Percentiles rank a stretch among this genome's conserved stretches.
Conservation (phyloP, 2,888 invertebrate species). For the Thecocarcelia acutangulata region DNA sequence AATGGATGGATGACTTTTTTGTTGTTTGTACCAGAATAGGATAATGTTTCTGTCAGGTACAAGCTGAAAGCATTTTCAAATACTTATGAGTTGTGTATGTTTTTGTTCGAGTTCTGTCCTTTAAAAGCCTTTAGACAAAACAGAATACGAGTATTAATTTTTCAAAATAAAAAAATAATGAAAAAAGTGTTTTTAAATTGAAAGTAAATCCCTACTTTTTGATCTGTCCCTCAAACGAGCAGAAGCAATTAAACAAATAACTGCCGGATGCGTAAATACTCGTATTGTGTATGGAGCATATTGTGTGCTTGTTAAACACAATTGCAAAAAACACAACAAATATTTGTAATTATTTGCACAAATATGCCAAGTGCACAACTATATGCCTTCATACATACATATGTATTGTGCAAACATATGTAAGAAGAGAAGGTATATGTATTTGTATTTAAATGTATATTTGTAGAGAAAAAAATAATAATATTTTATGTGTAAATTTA, state of each 20-base stretch:
- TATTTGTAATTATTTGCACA: neutral
- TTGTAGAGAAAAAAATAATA: slow-evolving; percentile 3
- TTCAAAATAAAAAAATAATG: no score
- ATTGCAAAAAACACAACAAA: no score
- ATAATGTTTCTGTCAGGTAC: slow-evolving; percentile 5
- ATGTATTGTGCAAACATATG: slow-evolving; percentile 6
- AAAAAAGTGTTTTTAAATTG: slow-evolving; percentile 50
- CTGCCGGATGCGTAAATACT: slow-evolving; percentile 27
- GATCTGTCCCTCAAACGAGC: neutral
- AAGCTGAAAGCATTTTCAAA: neutral
- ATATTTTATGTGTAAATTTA: slow-evolving; percentile 36
- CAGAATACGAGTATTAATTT: neutral
- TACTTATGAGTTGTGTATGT: neutral
- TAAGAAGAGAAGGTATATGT: neutral
- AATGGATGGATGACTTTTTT: slow-evolving; percentile 10
- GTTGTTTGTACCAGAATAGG: neutral
- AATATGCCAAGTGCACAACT: neutral
- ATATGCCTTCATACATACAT: slow-evolving; percentile 9
- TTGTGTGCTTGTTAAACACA: neutral
- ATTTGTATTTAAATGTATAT: no score
- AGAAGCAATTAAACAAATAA: slow-evolving; percentile 10
- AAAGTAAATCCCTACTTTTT: slow-evolving; percentile 37
- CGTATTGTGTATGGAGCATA: neutral
- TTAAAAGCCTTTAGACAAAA: neutral
- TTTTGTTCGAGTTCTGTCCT: neutral